phyloP scores from a whole-genome alignment of 2,113 vertebrate species.

The Triplophysa dalaica region DNA sequence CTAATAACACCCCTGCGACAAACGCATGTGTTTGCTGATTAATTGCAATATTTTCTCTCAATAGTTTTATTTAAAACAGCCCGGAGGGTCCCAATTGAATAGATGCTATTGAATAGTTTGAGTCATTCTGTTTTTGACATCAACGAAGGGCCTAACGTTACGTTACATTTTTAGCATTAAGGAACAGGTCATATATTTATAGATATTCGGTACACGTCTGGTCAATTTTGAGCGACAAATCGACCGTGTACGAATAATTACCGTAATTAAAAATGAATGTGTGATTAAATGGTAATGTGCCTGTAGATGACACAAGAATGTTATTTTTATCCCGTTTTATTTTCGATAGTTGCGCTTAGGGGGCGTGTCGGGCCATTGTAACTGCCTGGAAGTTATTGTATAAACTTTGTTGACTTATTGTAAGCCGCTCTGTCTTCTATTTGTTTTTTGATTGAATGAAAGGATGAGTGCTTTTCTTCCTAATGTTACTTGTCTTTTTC shows the following conservation, averaged over 20 bases:
- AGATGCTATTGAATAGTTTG: slow-evolving; percentile 5
- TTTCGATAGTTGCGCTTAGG: not conserved
- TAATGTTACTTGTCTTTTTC: no score
- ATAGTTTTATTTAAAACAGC: not conserved
- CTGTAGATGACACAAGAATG: not conserved
- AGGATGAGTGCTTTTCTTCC: no score
- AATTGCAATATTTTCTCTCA: not conserved
- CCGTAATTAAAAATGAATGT: not conserved
- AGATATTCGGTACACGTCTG: not conserved
- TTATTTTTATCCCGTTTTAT: not conserved
- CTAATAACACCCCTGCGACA: not conserved
- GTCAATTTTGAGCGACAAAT: not conserved
- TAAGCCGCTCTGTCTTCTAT: not conserved
- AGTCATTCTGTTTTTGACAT: not conserved
- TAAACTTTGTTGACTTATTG: not conserved
- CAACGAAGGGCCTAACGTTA: not conserved
- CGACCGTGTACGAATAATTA: not conserved
- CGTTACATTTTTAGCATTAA: not conserved
- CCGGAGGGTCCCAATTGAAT: not conserved
- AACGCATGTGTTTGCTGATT: not conserved
- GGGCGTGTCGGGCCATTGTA: slow-evolving; percentile 26
- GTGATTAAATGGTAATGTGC: not conserved
- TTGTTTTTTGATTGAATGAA: no score
- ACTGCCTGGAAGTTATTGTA: not conserved
- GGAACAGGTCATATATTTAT: not conserved